These are phyloP conservation scores for Calypte anna DNA, from an alignment of 2,113 vertebrate species.

Conservation along the genomic window DNA sequence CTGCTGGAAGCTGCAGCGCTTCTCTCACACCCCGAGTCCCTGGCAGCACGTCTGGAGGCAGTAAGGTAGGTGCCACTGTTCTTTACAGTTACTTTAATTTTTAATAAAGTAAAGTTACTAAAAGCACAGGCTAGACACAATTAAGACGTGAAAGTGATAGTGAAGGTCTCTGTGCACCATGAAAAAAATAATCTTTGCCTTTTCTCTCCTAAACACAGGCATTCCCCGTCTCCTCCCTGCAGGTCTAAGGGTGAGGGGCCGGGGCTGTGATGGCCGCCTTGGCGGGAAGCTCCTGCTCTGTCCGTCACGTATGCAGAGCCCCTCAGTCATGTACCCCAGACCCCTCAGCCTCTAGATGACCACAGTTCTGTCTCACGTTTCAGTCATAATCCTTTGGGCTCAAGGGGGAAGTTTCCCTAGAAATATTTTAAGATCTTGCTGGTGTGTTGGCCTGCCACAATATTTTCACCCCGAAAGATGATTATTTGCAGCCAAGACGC, in stretches of 20 bases:
- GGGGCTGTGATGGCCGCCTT: not conserved
- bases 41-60: fast-evolving
- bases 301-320: too few species aligned
- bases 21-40: fast-evolving
- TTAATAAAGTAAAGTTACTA: too few species aligned
- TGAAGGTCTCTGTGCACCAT: not conserved
- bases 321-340: too few species aligned
- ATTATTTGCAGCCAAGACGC: not conserved
- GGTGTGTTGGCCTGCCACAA: not conserved
- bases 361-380: too few species aligned
- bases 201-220: not conserved
- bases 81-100: not conserved
- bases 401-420: not conserved
- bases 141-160: not conserved
- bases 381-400: not conserved
- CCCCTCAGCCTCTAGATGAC: too few species aligned
- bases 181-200: not conserved
- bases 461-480: not conserved
- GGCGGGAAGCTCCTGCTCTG: too few species aligned
- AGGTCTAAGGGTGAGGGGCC: not conserved
- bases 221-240: too few species aligned
- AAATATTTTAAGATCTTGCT: not conserved
- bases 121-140: not conserved
- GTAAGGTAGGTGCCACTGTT: not conserved
- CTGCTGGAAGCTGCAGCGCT: fast-evolving